These are phyloP conservation scores for Heliangelus exortis DNA, from an alignment of 2,797 vertebrate genomes.

Conservation along the genomic window DNA sequence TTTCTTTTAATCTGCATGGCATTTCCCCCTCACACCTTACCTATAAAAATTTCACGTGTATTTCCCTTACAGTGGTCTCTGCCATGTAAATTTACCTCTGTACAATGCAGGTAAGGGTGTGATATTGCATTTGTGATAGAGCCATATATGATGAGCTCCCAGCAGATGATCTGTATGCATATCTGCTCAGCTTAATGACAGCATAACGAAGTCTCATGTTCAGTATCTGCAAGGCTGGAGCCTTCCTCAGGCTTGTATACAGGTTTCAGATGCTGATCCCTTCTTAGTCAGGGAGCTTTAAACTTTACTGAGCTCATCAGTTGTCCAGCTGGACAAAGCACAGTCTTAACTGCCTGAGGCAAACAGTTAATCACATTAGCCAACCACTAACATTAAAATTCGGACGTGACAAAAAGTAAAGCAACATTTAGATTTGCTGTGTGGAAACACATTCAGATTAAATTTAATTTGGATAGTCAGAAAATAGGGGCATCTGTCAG, in stretches of 20 bases:
- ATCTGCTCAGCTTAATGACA: not conserved
- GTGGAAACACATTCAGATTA: slow-evolving; percentile 50
- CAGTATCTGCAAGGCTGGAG: not conserved
- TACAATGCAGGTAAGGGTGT: not conserved
- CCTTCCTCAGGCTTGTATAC: slow-evolving; percentile 7
- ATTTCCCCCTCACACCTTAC: not conserved
- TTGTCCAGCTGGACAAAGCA: slow-evolving; percentile 76
- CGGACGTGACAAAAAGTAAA: slow-evolving; percentile 57
- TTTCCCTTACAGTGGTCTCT: not conserved
- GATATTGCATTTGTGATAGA: not conserved
- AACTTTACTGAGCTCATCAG: slow-evolving; percentile 73
- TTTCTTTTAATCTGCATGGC: not conserved
- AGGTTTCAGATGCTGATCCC: slow-evolving; percentile 65
- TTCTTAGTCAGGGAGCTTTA: slow-evolving; percentile 71
- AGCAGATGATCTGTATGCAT: not conserved
- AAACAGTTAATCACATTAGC: slow-evolving; percentile 73
- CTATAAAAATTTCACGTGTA: not conserved
- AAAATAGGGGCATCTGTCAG: slow-evolving; percentile 64
- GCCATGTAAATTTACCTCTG: not conserved
- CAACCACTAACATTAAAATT: slow-evolving; percentile 47
- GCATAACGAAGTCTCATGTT: not conserved
- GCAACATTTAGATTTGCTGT: slow-evolving; percentile 35
- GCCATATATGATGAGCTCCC: not conserved
- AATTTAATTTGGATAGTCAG: slow-evolving; percentile 71
- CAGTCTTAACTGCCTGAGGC: slow-evolving; percentile 72